Percentiles rank a stretch among this genome's conserved stretches.
These are phyloP conservation scores for Nannospalax galili DNA, from an alignment of 2,113 vertebrate species.

Conservation along the genomic window DNA sequence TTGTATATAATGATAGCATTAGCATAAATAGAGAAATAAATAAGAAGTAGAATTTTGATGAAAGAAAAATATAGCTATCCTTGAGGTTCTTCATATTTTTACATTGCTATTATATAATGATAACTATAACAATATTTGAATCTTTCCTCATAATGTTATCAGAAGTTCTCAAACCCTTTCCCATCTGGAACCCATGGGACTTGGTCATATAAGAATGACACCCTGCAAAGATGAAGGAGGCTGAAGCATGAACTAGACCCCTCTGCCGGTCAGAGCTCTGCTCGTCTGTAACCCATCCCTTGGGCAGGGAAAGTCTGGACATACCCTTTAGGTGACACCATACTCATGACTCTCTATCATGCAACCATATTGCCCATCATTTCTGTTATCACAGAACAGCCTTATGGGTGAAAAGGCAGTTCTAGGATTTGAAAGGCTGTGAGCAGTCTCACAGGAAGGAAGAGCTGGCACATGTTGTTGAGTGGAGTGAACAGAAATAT, in stretches of 20 bases:
- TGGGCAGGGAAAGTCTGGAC: not conserved
- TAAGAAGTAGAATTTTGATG: not conserved
- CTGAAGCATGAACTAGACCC: not conserved
- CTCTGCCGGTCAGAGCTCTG: not conserved
- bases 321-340: not conserved
- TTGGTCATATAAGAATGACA: not conserved
- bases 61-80: conserved; percentile 10
- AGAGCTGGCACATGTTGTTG: not conserved
- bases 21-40: not conserved
- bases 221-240: not conserved
- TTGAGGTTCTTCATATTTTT: not conserved
- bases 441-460: not conserved
- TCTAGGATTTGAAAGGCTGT: not conserved
- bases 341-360: not conserved
- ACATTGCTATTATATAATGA: not conserved
- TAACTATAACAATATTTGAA: not conserved
- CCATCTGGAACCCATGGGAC: not conserved
- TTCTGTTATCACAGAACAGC: not conserved
- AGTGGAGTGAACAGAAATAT: not conserved
- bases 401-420: not conserved
- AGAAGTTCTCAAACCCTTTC: conserved; percentile 4
- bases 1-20: conserved; percentile 40
- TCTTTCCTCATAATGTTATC: not conserved
- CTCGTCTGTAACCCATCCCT: not conserved
- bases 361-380: not conserved